These are phyloP conservation scores for Antidorcas marsupialis DNA, from an alignment of 2,113 vertebrate species.

Conservation along the genomic window DNA sequence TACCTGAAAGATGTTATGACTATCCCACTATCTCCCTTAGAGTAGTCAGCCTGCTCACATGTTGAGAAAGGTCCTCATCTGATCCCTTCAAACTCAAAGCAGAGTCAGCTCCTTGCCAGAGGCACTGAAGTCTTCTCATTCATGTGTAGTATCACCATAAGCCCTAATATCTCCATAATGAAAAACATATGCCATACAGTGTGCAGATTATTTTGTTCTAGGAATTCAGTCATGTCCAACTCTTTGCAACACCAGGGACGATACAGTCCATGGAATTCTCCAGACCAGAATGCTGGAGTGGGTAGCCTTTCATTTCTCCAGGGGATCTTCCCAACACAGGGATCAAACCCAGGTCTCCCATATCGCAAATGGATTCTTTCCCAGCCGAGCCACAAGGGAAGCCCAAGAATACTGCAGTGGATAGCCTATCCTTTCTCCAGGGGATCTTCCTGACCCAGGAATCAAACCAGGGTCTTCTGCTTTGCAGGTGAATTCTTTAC, in stretches of 20 bases:
- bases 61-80: accelerated
- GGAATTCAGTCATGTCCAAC: accelerated
- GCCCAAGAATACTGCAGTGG: background rate
- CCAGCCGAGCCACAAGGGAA: background rate
- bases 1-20: background rate
- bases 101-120: background rate
- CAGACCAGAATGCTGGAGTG: background rate
- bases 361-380: background rate
- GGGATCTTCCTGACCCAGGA: background rate
- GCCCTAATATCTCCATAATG: background rate
- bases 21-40: background rate
- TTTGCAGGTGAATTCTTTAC: background rate
- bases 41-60: accelerated
- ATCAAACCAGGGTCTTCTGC: background rate
- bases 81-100: background rate
- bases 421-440: background rate
- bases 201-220: background rate
- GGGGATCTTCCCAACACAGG: background rate
- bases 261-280: background rate
- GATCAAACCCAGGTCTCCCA: background rate
- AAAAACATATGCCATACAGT: accelerated
- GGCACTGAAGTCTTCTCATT: too few relatives aligned
- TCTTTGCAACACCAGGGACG: background rate
- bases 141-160: accelerated
- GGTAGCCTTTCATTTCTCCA: background rate